Evolutionary conservation across 2,113 vertebrate genomes (phyloP).

Genomic region (Aegotheles bennettii): DNA sequence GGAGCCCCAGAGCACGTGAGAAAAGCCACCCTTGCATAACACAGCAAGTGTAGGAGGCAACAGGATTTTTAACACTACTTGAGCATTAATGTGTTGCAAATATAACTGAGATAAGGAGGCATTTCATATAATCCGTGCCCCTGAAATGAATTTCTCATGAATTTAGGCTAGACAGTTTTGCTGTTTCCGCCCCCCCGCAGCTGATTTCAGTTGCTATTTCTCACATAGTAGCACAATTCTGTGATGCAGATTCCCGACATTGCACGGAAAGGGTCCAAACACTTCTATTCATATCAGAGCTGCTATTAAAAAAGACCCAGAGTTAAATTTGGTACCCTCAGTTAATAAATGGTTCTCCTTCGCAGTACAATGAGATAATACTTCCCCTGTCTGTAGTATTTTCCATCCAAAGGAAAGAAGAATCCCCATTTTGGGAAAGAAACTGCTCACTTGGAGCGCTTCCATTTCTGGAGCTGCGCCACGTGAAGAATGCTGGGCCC

Average conservation of each 20-base stretch:
- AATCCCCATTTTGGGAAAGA: slow-evolving; percentile 63
- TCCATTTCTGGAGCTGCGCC: slow-evolving; percentile 37
- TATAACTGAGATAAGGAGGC: background rate
- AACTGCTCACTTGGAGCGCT: slow-evolving; percentile 43
- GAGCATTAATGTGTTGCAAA: background rate
- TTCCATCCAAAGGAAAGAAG: slow-evolving; percentile 38
- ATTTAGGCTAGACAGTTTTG: slow-evolving; percentile 4
- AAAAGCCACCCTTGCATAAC: background rate
- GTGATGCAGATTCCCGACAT: background rate
- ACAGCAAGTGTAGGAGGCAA: background rate
- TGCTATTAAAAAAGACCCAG: background rate
- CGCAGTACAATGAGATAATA: background rate
- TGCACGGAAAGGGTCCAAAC: slow-evolving; percentile 17
- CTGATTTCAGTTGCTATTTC: background rate
- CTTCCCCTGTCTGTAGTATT: slow-evolving; percentile 14
- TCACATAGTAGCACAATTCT: background rate
- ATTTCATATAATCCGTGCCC: background rate
- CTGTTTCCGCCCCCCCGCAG: background rate
- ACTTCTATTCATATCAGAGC: background rate
- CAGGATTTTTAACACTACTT: background rate
- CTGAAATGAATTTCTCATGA: background rate
- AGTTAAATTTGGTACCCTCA: slow-evolving; percentile 33
- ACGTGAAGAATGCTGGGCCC: slow-evolving; percentile 31
- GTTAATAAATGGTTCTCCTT: slow-evolving; percentile 27
- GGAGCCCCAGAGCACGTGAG: background rate